A percentile compares a stretch with the other conserved stretches of the same genome.
phyloP scores from a whole-genome alignment of 2,113 vertebrate genomes.

The Rhagologus leucostigma region DNA sequence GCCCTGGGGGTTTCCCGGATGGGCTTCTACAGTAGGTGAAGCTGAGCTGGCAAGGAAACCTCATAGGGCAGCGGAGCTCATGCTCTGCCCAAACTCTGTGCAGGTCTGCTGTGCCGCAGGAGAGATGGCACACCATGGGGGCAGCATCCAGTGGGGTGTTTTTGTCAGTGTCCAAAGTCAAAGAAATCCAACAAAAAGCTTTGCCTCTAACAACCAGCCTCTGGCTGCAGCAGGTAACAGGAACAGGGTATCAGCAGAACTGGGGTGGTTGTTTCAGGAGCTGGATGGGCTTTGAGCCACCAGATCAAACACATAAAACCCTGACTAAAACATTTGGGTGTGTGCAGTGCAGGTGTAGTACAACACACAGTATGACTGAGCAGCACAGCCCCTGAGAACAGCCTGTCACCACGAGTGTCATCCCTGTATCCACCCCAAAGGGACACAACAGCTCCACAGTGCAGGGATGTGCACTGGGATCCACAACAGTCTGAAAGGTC shows the following conservation, averaged over 20 bases:
- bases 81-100: neutral
- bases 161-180: neutral
- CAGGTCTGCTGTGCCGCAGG: neutral
- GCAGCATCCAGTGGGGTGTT: neutral
- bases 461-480: neutral
- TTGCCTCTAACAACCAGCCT: neutral
- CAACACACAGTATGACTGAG: neutral
- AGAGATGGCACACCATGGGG: neutral
- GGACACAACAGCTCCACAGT: neutral
- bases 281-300: neutral
- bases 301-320: neutral
- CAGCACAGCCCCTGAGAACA: neutral
- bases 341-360: neutral
- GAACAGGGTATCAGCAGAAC: neutral
- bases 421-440: neutral
- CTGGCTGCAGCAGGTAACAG: neutral
- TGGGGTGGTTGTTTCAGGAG: neutral
- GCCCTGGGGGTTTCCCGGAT: neutral
- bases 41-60: neutral
- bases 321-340: neutral
- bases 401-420: neutral
- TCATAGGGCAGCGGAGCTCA: neutral
- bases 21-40: neutral
- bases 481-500: neutral
- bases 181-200: neutral